Base-by-base conservation (phyloP, 2,888 invertebrate species). In the Cataglyphis cursor region DNA sequence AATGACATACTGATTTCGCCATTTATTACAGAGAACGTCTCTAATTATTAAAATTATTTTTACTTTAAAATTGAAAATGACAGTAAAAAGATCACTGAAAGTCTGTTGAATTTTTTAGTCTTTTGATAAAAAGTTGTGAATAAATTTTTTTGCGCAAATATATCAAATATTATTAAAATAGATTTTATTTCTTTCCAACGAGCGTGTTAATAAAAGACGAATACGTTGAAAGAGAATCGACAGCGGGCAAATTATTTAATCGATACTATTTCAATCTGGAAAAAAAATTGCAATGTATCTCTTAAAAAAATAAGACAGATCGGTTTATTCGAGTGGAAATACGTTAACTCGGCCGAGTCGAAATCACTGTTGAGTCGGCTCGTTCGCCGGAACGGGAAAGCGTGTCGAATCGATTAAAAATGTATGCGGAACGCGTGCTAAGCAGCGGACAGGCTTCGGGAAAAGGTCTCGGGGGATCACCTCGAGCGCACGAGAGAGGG, bases 391-490 rank as follows among this genome's bases (percentile, higher is more conserved):
- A 78, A 82, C 66, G n/a, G 78, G 75, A 31, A 66, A 88, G 81
- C 86, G 86, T 87, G 89, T 84, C 87, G 82, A 82, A 86, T 76
- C 90, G 91, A 92, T 92, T 90, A 92, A 92, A 93, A 92, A 91
- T 92, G 91, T 91, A 92, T 92, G 86, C 82, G 88, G 87, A 89
- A 88, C 89, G 89, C 87, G 90, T 90, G 90, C 87, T 90, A 91
- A 92, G 88, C 89, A 91, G 89, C 87, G 84, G 88, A 87, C 87
- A 90, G 48, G 48, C 48, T 90, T 91, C 88, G 83, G 82, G 78
- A 82, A 83, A 85, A 89, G 89, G 92, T 86, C 89, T 91, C 89
- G 84, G 85, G 89, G 86, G 86, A 82, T 80, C 78, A 70, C 64
- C 78, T 78, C 73, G 44, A 82, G 86, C 87, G 81, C 70, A 65